Evolutionary conservation across 2,113 vertebrate species (phyloP), one percentile per base, ranked within the genome.

Genomic region (Podarcis muralis): DNA sequence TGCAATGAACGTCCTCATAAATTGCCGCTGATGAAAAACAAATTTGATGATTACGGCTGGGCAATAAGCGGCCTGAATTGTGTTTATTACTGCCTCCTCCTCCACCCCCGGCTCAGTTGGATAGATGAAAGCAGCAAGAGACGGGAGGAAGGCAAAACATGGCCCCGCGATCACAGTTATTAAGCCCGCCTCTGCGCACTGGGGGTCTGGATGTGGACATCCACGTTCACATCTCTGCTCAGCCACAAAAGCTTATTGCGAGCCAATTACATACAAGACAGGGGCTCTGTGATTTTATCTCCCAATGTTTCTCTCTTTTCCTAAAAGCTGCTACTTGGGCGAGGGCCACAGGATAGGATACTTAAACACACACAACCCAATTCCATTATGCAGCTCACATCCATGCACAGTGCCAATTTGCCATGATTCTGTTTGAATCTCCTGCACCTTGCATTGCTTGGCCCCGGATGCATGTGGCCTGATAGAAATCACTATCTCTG

Each of bases 11-110:
- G 4, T 35, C n/a, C 40, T 68, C 76, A 69, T 80, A 53, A 87
- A 87, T 80, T 87, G 85, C 85, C 43, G 1, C 76, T 79, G 85
- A 87, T 87, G 85, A 57, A 80, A 87, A 68, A 77, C 85, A 87
- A 80, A 87, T 87, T 87, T 35, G 76, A 68, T 80, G 85, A 87
- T 79, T 68, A 68, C 25, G 15, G 15, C n/a, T 22, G 25, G 71
- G 83, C 37, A 43, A 35, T 11, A 1, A 18, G 20, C 25, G 62
- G 57, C 37, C 43, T 0, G 0, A 30, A 69, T 32, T 76, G 62
- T 1, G 30, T 87, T 53, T 87, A 25, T 30, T 71, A 40, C 65
- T 75, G 32, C 72, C 79, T 80, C 66, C 35, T 40, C 1, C 23
- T 3, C 43, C 62, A 3, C 7, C 12, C 25, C 62, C 35, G 87